Evolutionary conservation across 2,888 invertebrate species (phyloP).

Genomic region (Azorinus chamasolen): DNA sequence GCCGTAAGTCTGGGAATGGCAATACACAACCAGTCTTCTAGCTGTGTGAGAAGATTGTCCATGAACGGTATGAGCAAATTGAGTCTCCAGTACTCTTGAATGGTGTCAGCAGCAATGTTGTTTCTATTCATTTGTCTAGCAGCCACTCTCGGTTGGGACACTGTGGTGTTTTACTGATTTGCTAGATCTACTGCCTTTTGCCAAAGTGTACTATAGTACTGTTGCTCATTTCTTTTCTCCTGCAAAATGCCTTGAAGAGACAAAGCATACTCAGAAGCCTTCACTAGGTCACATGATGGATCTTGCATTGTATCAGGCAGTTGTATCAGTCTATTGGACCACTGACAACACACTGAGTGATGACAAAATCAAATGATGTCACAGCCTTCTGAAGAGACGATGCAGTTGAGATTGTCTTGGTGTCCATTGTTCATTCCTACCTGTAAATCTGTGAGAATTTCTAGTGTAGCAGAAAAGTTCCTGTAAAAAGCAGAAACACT

Average conservation of each 20-base stretch:
- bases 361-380: conserved; percentile 18
- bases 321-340: conserved; percentile 13
- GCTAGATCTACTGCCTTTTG: too few relatives aligned
- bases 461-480: conserved; percentile 6
- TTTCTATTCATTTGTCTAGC: too few relatives aligned
- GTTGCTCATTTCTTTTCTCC: conserved; percentile 8
- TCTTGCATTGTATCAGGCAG: conserved; percentile 25
- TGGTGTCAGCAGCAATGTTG: too few relatives aligned
- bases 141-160: too few relatives aligned
- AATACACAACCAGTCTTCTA: too few relatives aligned
- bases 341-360: conserved; percentile 12
- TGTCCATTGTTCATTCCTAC: not conserved
- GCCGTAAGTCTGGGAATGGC: too few relatives aligned
- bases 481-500: too few relatives aligned
- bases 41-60: too few relatives aligned
- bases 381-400: conserved; percentile 21
- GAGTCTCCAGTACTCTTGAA: too few relatives aligned
- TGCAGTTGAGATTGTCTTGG: conserved; percentile 22
- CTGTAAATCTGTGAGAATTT: not conserved
- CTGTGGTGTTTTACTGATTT: too few relatives aligned
- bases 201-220: too few relatives aligned
- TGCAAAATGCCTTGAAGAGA: conserved; percentile 9
- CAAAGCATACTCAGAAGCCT: conserved; percentile 28
- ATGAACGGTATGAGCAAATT: too few relatives aligned
- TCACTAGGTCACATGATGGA: conserved; percentile 26